phyloP scores from a whole-genome alignment of 2,888 invertebrate genomes.

The Euzetes globulus region DNA sequence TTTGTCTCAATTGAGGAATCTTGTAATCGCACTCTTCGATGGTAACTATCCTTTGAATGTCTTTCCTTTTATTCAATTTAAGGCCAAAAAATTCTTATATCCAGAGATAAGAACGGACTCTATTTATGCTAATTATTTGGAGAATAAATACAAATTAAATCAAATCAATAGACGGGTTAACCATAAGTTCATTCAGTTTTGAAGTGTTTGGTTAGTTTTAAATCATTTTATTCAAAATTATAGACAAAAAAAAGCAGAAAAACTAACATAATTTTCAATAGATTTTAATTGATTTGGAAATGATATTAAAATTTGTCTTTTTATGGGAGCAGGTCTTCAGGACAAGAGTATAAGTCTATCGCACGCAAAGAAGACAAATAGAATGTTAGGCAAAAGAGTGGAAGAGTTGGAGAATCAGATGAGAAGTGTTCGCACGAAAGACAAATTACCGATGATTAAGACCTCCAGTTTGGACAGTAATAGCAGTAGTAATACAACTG shows the following conservation, averaged over 20 bases:
- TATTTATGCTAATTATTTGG: conserved; percentile 14
- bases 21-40: conserved; percentile 70
- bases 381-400: conserved; percentile 70
- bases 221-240: too few species aligned
- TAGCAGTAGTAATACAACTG: not conserved
- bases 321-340: conserved; percentile 26
- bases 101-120: conserved; percentile 6
- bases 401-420: conserved; percentile 71
- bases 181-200: not conserved
- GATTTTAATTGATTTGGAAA: too few species aligned
- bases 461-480: not conserved
- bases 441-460: conserved; percentile 20
- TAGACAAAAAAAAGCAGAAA: not conserved
- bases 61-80: not conserved
- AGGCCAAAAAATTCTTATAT: not conserved
- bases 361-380: conserved; percentile 45
- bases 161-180: not conserved
- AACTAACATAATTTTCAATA: not conserved
- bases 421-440: conserved; percentile 50
- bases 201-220: conserved; percentile 8
- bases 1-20: conserved; percentile 64
- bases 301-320: not conserved
- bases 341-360: conserved; percentile 26
- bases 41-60: conserved; percentile 55
- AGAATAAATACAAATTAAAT: not conserved